phyloP scores from a whole-genome alignment of 1,140 invertebrate genomes.

The Bombus ignitus region DNA sequence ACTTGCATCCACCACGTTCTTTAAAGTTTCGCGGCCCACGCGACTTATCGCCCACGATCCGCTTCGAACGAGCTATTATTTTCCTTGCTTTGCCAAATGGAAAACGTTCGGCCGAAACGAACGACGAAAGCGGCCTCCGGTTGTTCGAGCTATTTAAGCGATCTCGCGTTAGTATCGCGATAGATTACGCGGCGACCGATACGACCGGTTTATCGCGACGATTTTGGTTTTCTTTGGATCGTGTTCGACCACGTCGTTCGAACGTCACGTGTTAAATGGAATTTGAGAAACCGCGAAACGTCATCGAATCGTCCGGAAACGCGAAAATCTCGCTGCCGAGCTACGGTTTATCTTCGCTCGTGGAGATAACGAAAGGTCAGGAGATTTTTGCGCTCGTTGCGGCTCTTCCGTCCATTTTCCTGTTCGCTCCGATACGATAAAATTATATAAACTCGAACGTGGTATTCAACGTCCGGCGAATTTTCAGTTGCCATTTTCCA shows the following conservation, averaged over 20 bases:
- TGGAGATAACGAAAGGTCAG: slow-evolving; percentile 14
- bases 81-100: background rate
- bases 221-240: background rate
- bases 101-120: background rate
- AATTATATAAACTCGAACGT: background rate
- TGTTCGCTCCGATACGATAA: background rate
- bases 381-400: background rate
- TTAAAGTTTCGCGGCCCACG: background rate
- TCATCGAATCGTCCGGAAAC: background rate
- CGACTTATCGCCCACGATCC: background rate
- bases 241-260: background rate
- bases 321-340: background rate
- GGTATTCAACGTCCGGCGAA: too few species aligned
- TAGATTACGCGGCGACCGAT: background rate
- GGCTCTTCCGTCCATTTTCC: background rate
- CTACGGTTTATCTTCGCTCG: background rate
- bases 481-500: too few species aligned
- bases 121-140: too few species aligned
- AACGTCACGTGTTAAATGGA: background rate
- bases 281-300: background rate
- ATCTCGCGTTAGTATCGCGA: background rate
- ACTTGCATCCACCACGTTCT: background rate
- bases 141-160: background rate
- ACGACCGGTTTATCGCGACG: background rate
- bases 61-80: background rate